Evolutionary conservation across 2,113 vertebrate species (phyloP).

Genomic region (Gorilla gorilla): DNA sequence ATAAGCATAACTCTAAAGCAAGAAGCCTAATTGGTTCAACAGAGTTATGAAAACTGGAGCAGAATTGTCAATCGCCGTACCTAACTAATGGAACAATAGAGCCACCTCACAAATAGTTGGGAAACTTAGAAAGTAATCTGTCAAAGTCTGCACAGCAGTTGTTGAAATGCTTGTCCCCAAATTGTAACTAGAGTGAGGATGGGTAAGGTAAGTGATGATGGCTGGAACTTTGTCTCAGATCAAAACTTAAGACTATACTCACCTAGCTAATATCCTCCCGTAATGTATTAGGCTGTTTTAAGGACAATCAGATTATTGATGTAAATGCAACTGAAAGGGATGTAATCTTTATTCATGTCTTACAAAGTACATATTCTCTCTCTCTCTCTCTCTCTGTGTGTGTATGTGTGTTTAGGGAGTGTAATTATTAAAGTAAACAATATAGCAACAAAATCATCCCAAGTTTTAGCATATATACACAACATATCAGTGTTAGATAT

Average conservation of each 20-base stretch:
- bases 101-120: neutral
- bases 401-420: neutral
- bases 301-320: neutral
- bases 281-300: neutral
- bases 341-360: neutral
- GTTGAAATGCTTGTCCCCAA: neutral
- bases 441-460: neutral
- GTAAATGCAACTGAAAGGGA: neutral
- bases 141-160: neutral
- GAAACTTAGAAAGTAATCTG: neutral
- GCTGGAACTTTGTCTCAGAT: neutral
- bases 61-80: neutral
- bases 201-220: neutral
- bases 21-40: neutral
- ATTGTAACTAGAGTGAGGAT: neutral
- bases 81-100: neutral
- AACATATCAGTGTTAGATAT: neutral
- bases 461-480: neutral
- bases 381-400: neutral
- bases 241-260: neutral
- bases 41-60: neutral
- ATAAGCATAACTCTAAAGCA: neutral
- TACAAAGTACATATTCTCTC: neutral
- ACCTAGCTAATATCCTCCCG: neutral
- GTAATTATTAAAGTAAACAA: neutral